Percentiles rank a stretch among this genome's conserved stretches.
Evolutionary conservation across 1,140 invertebrate species (phyloP).

Genomic region (Elysia chlorotica): DNA sequence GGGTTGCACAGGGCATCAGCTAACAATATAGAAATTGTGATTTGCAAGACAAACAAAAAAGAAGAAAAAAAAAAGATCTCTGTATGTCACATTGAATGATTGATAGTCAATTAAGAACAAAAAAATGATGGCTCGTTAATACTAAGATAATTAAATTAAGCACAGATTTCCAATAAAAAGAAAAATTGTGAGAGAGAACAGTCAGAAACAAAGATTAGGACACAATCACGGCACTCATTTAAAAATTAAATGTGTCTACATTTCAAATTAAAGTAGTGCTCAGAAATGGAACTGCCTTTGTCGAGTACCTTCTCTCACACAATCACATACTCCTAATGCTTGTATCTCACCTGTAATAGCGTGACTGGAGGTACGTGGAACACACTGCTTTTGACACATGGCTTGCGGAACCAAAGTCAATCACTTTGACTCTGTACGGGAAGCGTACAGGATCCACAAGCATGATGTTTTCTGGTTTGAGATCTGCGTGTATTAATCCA

Average conservation of each 20-base stretch:
- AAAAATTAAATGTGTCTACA: background rate
- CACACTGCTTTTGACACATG: conserved; percentile 99
- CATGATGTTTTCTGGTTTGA: conserved; percentile 99
- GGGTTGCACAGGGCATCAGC: background rate
- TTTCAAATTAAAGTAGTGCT: background rate
- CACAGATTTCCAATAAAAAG: too few relatives aligned
- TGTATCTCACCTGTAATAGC: conserved; percentile 89
- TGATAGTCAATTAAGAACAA: too few relatives aligned
- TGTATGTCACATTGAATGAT: too few relatives aligned
- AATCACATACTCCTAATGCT: background rate
- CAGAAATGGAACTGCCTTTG: background rate
- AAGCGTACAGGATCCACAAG: conserved; percentile 96
- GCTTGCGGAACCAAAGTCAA: conserved; percentile 99
- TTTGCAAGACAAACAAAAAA: background rate
- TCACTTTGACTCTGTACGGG: conserved; percentile 94
- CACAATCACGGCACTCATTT: too few relatives aligned
- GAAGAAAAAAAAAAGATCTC: background rate
- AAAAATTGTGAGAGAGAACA: too few relatives aligned
- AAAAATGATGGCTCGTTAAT: too few relatives aligned
- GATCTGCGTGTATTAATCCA: conserved; percentile 97
- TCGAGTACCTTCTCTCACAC: background rate
- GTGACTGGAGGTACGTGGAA: conserved; percentile 98
- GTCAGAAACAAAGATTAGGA: too few relatives aligned
- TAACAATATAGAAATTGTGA: background rate
- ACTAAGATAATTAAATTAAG: too few relatives aligned